phyloP scores from a whole-genome alignment of 2,113 vertebrate genomes.

The Setophaga coronata region DNA sequence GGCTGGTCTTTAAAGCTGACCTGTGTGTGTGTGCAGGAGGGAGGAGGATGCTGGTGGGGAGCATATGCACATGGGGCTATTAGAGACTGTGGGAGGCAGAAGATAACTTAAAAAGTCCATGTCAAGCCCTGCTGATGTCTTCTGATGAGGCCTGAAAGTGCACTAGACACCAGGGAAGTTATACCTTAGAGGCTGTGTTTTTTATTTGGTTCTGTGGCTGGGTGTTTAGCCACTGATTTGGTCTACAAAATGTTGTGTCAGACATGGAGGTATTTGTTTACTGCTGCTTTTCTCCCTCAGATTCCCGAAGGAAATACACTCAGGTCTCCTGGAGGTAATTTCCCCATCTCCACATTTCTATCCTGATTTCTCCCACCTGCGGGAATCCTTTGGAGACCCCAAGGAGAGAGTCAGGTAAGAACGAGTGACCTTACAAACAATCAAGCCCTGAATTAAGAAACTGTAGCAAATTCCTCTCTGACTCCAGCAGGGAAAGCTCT shows the following conservation, averaged over 20 bases:
- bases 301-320: constrained; percentile 90
- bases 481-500: not conserved
- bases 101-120: not conserved
- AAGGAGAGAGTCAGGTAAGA: constrained; percentile 91
- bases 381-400: constrained; percentile 93
- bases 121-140: not conserved
- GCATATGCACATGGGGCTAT: fast-evolving
- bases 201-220: not conserved
- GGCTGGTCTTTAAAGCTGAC: not conserved
- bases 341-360: constrained; percentile 93
- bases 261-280: not conserved
- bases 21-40: fast-evolving
- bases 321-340: constrained; percentile 91
- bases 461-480: not conserved
- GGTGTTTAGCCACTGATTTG: not conserved
- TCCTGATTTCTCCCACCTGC: constrained; percentile 89
- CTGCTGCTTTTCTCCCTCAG: constrained; percentile 63
- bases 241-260: not conserved
- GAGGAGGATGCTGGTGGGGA: not conserved
- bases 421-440: not conserved
- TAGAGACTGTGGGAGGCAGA: not conserved
- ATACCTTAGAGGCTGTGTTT: not conserved
- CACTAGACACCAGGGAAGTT: not conserved
- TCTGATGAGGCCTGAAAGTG: not conserved
- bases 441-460: not conserved